A percentile compares a stretch with the other conserved stretches of the same genome.
These are phyloP conservation scores for Melinaea menophilus DNA, from an alignment of 2,888 invertebrate species.

Conservation along the genomic window DNA sequence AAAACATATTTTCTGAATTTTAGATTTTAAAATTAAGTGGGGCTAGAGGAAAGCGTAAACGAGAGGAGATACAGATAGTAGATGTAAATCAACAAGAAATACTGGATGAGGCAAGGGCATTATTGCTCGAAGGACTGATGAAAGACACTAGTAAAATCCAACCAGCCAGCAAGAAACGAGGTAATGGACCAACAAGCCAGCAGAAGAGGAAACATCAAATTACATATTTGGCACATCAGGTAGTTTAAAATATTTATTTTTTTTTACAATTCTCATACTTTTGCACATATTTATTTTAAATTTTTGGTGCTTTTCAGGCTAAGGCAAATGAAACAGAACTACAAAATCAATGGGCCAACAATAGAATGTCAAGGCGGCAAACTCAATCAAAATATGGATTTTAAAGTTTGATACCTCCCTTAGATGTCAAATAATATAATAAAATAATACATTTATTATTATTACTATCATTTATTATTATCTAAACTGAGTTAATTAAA, in stretches of 20 bases:
- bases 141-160: constrained; percentile 80
- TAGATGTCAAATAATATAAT: constrained; percentile 11
- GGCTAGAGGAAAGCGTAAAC: constrained; percentile 78
- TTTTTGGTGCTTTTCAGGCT: constrained; percentile 79
- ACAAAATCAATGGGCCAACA: constrained; percentile 96
- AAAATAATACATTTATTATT: constrained; percentile 6
- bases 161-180: constrained; percentile 75
- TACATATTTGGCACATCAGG: constrained; percentile 93
- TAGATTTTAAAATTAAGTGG: constrained; percentile 84
- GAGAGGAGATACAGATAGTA: constrained; percentile 85
- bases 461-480: constrained; percentile 8
- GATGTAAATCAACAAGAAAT: constrained; percentile 90
- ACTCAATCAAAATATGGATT: constrained; percentile 98
- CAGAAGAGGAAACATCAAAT: constrained; percentile 96
- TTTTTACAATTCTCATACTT: background rate
- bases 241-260: constrained; percentile 37
- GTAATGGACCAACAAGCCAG: constrained; percentile 80
- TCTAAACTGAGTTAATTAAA: constrained; percentile 12
- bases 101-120: constrained; percentile 86
- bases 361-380: constrained; percentile 88
- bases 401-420: constrained; percentile 60
- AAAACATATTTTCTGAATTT: background rate
- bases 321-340: constrained; percentile 96
- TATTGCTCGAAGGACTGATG: constrained; percentile 88
- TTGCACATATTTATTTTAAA: background rate